These are phyloP conservation scores for Halocaridina rubra DNA, from an alignment of 2,888 invertebrate species.

Conservation along the genomic window DNA sequence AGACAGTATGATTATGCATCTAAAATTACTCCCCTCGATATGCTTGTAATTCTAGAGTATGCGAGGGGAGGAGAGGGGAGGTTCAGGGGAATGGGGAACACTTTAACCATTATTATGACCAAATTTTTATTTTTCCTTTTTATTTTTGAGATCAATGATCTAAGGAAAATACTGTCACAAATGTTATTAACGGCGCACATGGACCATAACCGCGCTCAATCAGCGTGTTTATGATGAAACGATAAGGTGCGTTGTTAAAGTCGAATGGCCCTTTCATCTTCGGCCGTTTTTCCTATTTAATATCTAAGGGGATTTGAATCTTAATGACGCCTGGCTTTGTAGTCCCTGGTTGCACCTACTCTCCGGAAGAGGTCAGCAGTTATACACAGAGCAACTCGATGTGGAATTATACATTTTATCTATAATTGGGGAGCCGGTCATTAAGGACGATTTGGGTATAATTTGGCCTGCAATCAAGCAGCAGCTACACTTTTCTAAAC, in stretches of 20 bases:
- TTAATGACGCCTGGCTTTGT: background rate
- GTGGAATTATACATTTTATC: conserved; percentile 23
- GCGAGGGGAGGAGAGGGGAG: no score
- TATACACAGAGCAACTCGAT: background rate
- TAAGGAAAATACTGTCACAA: background rate
- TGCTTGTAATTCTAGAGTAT: background rate
- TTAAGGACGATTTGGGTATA: conserved; percentile 21
- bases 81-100: background rate
- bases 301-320: background rate
- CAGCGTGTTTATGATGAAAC: background rate
- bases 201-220: background rate
- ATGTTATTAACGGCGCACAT: background rate
- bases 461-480: background rate
- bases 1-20: background rate
- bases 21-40: background rate
- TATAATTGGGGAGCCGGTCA: conserved; percentile 18
- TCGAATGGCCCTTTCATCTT: background rate
- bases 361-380: conserved; percentile 3
- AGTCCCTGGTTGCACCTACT: background rate
- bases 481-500: background rate
- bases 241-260: background rate
- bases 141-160: background rate
- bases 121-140: no score
- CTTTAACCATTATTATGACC: background rate
- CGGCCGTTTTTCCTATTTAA: no score